Percentiles rank a stretch among this genome's conserved stretches.
Conservation (phyloP, 2,113 vertebrate genomes). For the Hemiscyllium ocellatum region DNA sequence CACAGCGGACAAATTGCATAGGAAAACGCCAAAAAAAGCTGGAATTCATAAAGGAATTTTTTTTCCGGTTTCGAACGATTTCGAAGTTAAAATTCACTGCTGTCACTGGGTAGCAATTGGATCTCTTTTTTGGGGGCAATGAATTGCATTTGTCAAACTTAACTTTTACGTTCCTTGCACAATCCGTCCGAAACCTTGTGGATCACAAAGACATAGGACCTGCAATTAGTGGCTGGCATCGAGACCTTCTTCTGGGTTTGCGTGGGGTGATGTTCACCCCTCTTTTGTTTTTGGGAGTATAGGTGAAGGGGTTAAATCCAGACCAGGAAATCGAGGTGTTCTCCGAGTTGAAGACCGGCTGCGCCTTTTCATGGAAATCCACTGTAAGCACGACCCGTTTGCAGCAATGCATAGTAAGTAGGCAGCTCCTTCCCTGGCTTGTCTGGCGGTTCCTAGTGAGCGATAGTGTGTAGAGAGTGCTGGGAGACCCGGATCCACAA, state of each 20-base stretch:
- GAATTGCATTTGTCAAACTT: constrained; percentile 30
- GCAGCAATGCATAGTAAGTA: constrained; percentile 99
- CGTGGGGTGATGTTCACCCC: constrained; percentile 24
- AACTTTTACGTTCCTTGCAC: constrained; percentile 24
- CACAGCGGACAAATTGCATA: constrained; percentile 34
- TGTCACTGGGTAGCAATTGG: constrained; percentile 32
- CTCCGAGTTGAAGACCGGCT: constrained; percentile 29
- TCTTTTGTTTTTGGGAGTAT: constrained; percentile 33
- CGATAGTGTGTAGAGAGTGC: constrained; percentile 19
- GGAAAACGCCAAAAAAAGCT: constrained; percentile 32
- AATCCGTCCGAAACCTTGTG: constrained; percentile 22
- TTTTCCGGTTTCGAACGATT: constrained; percentile 29
- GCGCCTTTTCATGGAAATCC: constrained; percentile 82
- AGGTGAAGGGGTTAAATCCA: constrained; percentile 38
- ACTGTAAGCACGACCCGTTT: constrained; percentile 99
- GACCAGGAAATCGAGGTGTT: constrained; percentile 31
- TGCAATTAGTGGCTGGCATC: constrained; percentile 36
- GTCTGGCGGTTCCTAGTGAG: constrained; percentile 31
- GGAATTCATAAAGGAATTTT: constrained; percentile 30
- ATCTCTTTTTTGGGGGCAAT: constrained; percentile 25
- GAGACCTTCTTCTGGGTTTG: constrained; percentile 29
- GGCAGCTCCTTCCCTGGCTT: constrained; percentile 51
- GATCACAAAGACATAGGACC: constrained; percentile 22
- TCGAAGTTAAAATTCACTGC: constrained; percentile 35
- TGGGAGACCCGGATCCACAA: not conserved